Percentiles rank a stretch among this genome's conserved stretches.
Evolutionary conservation across 2,797 vertebrate species (phyloP).

Genomic region (Pogonophryne albipinna): DNA sequence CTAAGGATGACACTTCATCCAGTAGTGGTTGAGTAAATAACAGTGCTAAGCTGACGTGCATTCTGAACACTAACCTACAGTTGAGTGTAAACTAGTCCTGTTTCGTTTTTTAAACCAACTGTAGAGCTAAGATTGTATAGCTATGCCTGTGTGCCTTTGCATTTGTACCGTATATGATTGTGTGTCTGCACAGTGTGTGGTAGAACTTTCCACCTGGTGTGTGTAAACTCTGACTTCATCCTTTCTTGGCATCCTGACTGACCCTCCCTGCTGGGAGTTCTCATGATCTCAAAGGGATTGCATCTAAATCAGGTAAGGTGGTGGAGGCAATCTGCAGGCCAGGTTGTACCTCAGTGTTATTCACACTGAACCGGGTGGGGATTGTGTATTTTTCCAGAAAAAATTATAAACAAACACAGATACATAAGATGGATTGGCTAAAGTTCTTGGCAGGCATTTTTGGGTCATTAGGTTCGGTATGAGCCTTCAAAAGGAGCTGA

Average conservation of each 20-base stretch:
- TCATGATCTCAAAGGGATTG: conserved; percentile 59
- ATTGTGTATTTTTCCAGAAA: conserved; percentile 58
- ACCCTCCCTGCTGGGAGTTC: conserved; percentile 39
- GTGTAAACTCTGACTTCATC: conserved; percentile 21
- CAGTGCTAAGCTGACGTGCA: background rate
- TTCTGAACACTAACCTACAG: background rate
- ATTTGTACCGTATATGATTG: conserved; percentile 16
- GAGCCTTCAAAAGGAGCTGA: conserved; percentile 50
- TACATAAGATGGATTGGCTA: conserved; percentile 42
- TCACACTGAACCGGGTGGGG: conserved; percentile 33
- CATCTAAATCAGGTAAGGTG: conserved; percentile 60
- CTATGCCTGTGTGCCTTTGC: conserved; percentile 25
- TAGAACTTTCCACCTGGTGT: conserved; percentile 28
- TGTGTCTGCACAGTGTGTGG: background rate
- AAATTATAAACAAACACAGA: conserved; percentile 71
- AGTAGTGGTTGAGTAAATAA: background rate
- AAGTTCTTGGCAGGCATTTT: conserved; percentile 49
- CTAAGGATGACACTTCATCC: background rate
- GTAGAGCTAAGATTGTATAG: conserved; percentile 14
- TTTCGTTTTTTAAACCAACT: background rate
- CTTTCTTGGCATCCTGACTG: conserved; percentile 29
- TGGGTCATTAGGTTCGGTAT: conserved; percentile 51
- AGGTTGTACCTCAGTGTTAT: conserved; percentile 22
- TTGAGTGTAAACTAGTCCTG: no score
- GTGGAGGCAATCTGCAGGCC: conserved; percentile 47